Evolutionary conservation across 2,797 vertebrate genomes (phyloP).

Genomic region (Thunnus albacares): DNA sequence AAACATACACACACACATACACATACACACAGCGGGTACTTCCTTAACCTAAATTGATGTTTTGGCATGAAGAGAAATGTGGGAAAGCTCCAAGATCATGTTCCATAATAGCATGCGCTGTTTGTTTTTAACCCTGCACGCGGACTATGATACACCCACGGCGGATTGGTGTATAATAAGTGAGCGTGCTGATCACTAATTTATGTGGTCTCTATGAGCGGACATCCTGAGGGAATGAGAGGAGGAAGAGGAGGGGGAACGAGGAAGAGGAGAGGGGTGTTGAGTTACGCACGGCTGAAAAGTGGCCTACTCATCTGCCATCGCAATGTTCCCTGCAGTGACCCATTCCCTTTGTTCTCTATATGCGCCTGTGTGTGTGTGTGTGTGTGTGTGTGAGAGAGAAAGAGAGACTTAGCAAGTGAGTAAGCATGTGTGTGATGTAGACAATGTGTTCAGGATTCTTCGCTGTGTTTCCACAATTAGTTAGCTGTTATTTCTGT

Average conservation of each 20-base stretch:
- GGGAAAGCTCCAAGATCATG: conserved; percentile 42
- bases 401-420: conserved; percentile 9
- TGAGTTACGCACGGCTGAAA: conserved; percentile 66
- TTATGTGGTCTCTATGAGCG: conserved; percentile 70
- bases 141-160: conserved; percentile 25
- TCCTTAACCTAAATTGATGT: conserved; percentile 65
- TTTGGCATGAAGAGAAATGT: conserved; percentile 52
- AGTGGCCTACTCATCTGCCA: conserved; percentile 68
- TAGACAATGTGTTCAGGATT: conserved; percentile 20
- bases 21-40: conserved; percentile 28
- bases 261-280: conserved; percentile 67
- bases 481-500: conserved; percentile 24
- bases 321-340: conserved; percentile 55
- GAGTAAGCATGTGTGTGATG: conserved; percentile 36
- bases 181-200: conserved; percentile 80
- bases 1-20: conserved; percentile 1
- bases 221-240: conserved; percentile 77
- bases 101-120: conserved; percentile 55
- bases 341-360: conserved; percentile 60
- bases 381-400: conserved; percentile 3
- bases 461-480: conserved; percentile 36
- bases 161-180: conserved; percentile 67
- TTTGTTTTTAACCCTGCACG: conserved; percentile 58
- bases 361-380: conserved; percentile 6
- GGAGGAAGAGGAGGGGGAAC: conserved; percentile 57